A percentile compares a stretch with the other conserved stretches of the same genome.
phyloP scores from a whole-genome alignment of 2,888 invertebrate species.

The Melanotus villosus region DNA sequence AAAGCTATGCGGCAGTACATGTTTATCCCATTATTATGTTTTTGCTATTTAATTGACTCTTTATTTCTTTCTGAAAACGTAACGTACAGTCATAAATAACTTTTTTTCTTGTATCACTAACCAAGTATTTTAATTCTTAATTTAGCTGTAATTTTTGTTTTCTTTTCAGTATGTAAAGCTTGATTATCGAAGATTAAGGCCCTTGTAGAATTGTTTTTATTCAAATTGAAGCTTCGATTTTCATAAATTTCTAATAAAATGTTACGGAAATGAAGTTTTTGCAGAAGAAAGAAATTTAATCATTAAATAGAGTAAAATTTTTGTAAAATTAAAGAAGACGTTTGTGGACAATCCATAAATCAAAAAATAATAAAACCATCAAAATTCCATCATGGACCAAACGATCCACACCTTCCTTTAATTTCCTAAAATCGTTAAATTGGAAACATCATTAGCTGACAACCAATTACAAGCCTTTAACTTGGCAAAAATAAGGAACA shows the following conservation, averaged over 20 bases:
- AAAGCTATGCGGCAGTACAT: conserved; percentile 11
- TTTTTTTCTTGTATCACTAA: no score
- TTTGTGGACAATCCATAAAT: conserved; percentile 22
- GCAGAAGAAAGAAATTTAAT: no score
- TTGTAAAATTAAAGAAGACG: no score
- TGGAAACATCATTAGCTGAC: neutral
- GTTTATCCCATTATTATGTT: neutral
- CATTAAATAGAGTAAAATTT: no score
- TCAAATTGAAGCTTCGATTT: no score
- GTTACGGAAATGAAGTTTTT: no score
- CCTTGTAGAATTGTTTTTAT: no score
- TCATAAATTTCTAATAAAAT: no score
- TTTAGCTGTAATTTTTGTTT: no score
- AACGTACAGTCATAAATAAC: neutral
- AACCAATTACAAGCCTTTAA: neutral
- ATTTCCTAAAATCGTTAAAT: conserved; percentile 7
- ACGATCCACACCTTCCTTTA: conserved; percentile 7
- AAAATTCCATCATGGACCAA: neutral
- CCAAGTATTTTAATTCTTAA: no score
- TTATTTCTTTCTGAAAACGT: neutral
- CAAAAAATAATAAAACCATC: conserved; percentile 25
- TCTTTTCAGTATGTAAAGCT: no score
- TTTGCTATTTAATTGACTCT: neutral
- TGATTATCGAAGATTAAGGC: no score
- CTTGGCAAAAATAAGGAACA: conserved; percentile 16